phyloP scores from a whole-genome alignment of 2,113 vertebrate species.

The Gymnarchus niloticus region DNA sequence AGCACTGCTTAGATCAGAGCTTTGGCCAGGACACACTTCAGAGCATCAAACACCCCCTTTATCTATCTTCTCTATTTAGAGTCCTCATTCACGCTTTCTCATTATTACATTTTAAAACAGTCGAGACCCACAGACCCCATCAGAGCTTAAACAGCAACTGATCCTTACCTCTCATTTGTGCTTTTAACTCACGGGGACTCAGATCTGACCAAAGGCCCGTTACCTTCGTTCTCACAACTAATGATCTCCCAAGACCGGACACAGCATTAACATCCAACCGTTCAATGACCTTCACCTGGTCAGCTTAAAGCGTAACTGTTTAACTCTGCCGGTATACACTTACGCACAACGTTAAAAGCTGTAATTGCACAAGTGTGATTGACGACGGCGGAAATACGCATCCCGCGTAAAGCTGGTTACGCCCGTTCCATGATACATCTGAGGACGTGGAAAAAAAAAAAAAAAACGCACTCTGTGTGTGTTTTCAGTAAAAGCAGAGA shows the following conservation, averaged over 20 bases:
- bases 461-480: not conserved
- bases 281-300: not conserved
- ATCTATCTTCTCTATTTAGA: not conserved
- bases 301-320: not conserved
- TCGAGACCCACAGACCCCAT: not conserved
- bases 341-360: not conserved
- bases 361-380: not conserved
- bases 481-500: not conserved
- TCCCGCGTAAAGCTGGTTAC: not conserved
- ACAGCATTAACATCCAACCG: not conserved
- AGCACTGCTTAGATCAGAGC: not conserved
- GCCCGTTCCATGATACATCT: too few relatives aligned
- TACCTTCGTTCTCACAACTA: not conserved
- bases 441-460: too few relatives aligned
- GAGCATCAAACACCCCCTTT: not conserved
- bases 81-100: not conserved
- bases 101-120: slow-evolving; percentile 9
- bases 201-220: not conserved
- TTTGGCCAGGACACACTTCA: not conserved
- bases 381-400: not conserved
- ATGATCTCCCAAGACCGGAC: not conserved
- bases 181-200: not conserved
- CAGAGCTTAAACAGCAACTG: not conserved
- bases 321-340: not conserved
- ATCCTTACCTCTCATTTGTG: not conserved